A percentile compares a stretch with the other conserved stretches of the same genome.
Conservation (phyloP, 1,140 invertebrate genomes). For the Apis cerana region DNA sequence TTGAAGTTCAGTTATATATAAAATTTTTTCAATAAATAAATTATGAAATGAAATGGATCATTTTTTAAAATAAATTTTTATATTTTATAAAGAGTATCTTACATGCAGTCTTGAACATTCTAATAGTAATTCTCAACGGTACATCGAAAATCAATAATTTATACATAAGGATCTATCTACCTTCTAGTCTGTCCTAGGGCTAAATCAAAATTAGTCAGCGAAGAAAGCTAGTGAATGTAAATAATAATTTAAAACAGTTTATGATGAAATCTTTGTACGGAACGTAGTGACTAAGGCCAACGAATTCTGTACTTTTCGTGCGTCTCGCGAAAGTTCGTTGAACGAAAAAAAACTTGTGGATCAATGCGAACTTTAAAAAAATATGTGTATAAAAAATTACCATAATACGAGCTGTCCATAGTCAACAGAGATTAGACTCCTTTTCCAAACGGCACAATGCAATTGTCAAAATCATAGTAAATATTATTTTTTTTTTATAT, state of each 20-base stretch:
- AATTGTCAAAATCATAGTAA: slow-evolving; percentile 56
- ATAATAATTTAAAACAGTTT: slow-evolving; percentile 67
- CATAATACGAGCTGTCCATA: slow-evolving; percentile 49
- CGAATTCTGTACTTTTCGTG: slow-evolving; percentile 51
- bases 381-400: slow-evolving; percentile 52
- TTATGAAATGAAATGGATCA: not conserved
- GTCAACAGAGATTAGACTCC: slow-evolving; percentile 49
- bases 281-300: slow-evolving; percentile 58
- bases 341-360: slow-evolving; percentile 50
- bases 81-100: slow-evolving; percentile 51
- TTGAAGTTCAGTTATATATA: not conserved
- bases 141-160: slow-evolving; percentile 46
- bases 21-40: not conserved
- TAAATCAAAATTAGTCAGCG: slow-evolving; percentile 71
- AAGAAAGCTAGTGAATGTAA: slow-evolving; percentile 65
- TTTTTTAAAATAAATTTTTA: not conserved
- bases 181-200: slow-evolving; percentile 67
- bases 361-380: slow-evolving; percentile 51
- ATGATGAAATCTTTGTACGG: slow-evolving; percentile 58
- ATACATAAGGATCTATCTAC: slow-evolving; percentile 41
- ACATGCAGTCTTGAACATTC: slow-evolving; percentile 23
- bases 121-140: slow-evolving; percentile 28
- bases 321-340: slow-evolving; percentile 56
- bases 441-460: slow-evolving; percentile 50
- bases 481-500: slow-evolving; percentile 6